Evolutionary conservation across 2,888 invertebrate species (phyloP), one percentile per base, ranked within the genome.

Genomic region (Dynastes tityus): DNA sequence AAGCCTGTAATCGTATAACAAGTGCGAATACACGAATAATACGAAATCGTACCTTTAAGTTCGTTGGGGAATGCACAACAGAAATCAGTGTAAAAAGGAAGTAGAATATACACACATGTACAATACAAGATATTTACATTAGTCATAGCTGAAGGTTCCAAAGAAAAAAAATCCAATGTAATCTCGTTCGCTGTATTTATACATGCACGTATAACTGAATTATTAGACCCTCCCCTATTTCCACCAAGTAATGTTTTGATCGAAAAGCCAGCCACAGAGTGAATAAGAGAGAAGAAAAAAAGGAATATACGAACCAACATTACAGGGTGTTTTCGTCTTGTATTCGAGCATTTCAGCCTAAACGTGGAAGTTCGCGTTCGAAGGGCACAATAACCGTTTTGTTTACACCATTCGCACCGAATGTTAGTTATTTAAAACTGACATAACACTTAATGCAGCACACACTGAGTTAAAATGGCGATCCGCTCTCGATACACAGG

Each of bases 381-480:
- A 29, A 68, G 68, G 68, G 68, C 68, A 68, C 74, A 74, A 74
- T 55, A 63, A 74, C 58, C 74, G 58, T 74, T 61, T 74, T 74
- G 63, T 76, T 55, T 77, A 77, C 67, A 77, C 65, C 67, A 77
- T 58, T 68, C 77, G 58, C 68, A 58, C 65, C 32, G 67, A 77
- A 58, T 77, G 40, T 45, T 45, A 68, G 75, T 68, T 49, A 67
- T 78, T 78, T 76, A 76, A 79, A 79, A 79, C 75, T 76, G 67
- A 71, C 79, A 79, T 53, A 79, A 75, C 79, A 79, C 79, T 45
- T 58, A 74, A 74, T 61, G 61, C 61, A 73, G 73, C 73, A 37
- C 74, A 68, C 68, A 74, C 65, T 58, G 76, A 79, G 75, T 58
- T 79, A 79, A 79, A 79, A 79, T 79, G 79, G 79, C 79, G 79